Evolutionary conservation across 2,888 invertebrate genomes (phyloP), one percentile per base, ranked within the genome.

Genomic region (Trissolcus japonicus): DNA sequence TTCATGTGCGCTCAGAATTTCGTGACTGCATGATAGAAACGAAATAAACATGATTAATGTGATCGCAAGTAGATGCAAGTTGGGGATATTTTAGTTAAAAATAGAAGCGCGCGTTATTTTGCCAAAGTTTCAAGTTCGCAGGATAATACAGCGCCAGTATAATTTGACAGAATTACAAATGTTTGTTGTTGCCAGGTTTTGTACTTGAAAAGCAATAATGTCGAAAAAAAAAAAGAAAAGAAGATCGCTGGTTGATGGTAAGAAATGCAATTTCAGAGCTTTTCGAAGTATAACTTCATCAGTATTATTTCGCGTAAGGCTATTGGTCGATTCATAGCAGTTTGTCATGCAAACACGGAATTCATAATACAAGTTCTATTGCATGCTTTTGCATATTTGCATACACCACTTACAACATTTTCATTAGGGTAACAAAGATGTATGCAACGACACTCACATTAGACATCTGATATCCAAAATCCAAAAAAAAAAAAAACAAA

Each of bases 271-370:
- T 57, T 72, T 66, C 9, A 65, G n/a, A n/a, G 53, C 50, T 53
- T 68, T 77, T 73, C 43, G 60, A 78, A 78, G 72, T 74, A 74
- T 71, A 75, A 75, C 67, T 71, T 75, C 69, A 66, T 71, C 66
- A 66, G 63, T 75, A 50, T 74, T 78, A 71, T 66, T 75, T 72
- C 60, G 66, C 61, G 67, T 71, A 75, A 78, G 62, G 56, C 67
- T 62, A 67, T 75, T 74, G 67, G 71, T 75, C 59, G 53, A 66
- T 66, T 78, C 69, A 74, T 74, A 54, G 74, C 43, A 62, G 74
- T 71, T 78, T 78, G 78, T 78, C 74, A 78, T 78, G 78, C 78
- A 62, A 78, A 74, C 78, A 68, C 71, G 78, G 73, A 78, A 78
- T 78, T 74, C 61, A 71, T 78, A 69, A 71, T 69, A 43, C 35